Evolutionary conservation across 2,888 invertebrate genomes (phyloP).

Genomic region (Pomacea canaliculata): DNA sequence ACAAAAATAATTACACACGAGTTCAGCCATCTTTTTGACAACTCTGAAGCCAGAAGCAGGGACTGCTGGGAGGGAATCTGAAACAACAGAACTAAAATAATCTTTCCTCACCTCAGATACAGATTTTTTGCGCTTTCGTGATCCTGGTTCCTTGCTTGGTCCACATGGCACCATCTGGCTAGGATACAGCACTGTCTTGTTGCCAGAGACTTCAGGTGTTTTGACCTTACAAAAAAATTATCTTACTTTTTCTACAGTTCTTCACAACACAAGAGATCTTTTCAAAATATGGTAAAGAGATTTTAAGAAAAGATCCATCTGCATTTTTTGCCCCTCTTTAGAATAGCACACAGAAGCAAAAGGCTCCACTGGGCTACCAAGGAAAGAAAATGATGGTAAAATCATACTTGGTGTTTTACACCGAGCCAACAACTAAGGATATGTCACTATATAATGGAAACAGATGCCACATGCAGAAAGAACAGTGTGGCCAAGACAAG

Average conservation of each 20-base stretch:
- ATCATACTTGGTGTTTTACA: background rate
- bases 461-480: background rate
- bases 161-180: slow-evolving; percentile 52
- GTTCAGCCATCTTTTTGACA: too few species aligned
- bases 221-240: slow-evolving; percentile 46
- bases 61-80: too few species aligned
- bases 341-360: background rate
- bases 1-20: too few species aligned
- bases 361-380: background rate
- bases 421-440: background rate
- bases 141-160: slow-evolving; percentile 35
- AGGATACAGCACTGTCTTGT: slow-evolving; percentile 50
- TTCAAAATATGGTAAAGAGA: too few species aligned
- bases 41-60: too few species aligned
- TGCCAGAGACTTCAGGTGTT: slow-evolving; percentile 53
- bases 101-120: slow-evolving; percentile 42
- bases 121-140: slow-evolving; percentile 53
- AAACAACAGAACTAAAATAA: too few species aligned
- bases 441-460: background rate
- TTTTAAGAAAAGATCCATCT: too few species aligned
- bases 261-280: too few species aligned
- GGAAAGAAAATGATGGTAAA: background rate
- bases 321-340: background rate
- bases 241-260: too few species aligned
- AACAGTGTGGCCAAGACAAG: background rate